These are phyloP conservation scores for Acropora tenuis DNA, from an alignment of 64 coral and sea anemone species.

Conservation along the genomic window DNA sequence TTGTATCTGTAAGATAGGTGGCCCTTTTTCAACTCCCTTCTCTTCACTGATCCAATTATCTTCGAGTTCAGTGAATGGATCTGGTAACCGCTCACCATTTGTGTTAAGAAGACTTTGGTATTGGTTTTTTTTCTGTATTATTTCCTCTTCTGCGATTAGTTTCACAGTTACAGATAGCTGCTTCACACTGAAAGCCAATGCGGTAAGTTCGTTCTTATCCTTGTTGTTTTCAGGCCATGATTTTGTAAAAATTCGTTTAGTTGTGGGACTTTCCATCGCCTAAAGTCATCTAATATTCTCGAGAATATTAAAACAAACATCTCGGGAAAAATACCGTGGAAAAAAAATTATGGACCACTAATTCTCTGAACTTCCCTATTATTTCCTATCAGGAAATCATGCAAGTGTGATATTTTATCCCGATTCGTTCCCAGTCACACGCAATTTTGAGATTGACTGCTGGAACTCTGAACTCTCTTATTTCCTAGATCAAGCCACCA, in stretches of 20 bases:
- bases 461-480: background rate
- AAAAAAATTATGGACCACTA: background rate
- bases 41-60: slow-evolving; percentile 67
- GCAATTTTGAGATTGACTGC: no score
- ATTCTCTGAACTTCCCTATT: background rate
- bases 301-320: background rate
- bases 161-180: slow-evolving; percentile 50
- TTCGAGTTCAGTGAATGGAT: slow-evolving; percentile 68
- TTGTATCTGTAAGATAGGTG: slow-evolving; percentile 54
- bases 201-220: slow-evolving; percentile 75
- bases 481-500: background rate
- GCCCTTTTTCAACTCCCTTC: slow-evolving; percentile 75
- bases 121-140: slow-evolving; percentile 33
- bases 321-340: background rate
- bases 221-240: slow-evolving; percentile 60
- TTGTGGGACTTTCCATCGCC: slow-evolving; percentile 62
- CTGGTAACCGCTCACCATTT: slow-evolving; percentile 49
- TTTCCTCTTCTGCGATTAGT: slow-evolving; percentile 60
- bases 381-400: background rate
- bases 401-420: no score
- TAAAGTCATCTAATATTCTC: slow-evolving; percentile 55
- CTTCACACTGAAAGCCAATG: slow-evolving; percentile 59
- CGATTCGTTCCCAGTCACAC: no score
- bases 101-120: slow-evolving; percentile 56
- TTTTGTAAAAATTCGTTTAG: slow-evolving; percentile 64